phyloP scores from a whole-genome alignment of 2,888 invertebrate species.

The Dicranocentrus wangi region DNA sequence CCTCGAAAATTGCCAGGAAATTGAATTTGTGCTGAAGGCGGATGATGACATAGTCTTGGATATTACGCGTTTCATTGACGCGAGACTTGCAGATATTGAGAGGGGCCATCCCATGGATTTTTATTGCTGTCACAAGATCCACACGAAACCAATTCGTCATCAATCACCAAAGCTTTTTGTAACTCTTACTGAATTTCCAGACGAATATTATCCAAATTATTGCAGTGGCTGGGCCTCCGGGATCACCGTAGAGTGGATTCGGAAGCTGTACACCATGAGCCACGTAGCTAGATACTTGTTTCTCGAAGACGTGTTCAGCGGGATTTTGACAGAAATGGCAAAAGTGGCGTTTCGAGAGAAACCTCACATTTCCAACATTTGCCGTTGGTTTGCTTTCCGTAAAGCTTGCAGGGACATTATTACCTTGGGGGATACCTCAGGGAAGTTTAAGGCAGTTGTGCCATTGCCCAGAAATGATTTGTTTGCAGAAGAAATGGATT shows the following conservation, averaged over 20 bases:
- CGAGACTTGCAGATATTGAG: constrained; percentile 2
- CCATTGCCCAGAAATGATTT: too few species aligned
- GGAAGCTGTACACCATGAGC: constrained; percentile 14
- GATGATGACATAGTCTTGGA: constrained; percentile 74
- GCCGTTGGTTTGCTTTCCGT: too few species aligned
- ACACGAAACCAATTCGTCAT: constrained; percentile 62
- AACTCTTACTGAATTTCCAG: constrained; percentile 19
- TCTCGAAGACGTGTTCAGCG: constrained; percentile 25
- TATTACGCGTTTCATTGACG: constrained; percentile 71
- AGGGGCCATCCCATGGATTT: not conserved
- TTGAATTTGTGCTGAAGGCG: constrained; percentile 72
- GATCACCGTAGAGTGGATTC: constrained; percentile 22
- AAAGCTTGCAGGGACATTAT: too few species aligned
- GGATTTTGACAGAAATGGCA: constrained; percentile 10
- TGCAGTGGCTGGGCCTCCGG: constrained; percentile 34
- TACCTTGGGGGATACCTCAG: too few species aligned
- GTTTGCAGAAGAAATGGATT: too few species aligned
- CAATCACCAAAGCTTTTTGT: not conserved
- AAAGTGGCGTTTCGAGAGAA: not conserved
- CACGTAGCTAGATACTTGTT: not conserved
- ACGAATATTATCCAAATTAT: constrained; percentile 11
- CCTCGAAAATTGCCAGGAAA: constrained; percentile 68
- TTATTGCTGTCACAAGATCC: constrained; percentile 17
- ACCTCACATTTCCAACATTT: too few species aligned
- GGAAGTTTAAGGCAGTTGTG: too few species aligned